Conservation (phyloP, 2,888 invertebrate species). For the Coecobrya sp. region DNA sequence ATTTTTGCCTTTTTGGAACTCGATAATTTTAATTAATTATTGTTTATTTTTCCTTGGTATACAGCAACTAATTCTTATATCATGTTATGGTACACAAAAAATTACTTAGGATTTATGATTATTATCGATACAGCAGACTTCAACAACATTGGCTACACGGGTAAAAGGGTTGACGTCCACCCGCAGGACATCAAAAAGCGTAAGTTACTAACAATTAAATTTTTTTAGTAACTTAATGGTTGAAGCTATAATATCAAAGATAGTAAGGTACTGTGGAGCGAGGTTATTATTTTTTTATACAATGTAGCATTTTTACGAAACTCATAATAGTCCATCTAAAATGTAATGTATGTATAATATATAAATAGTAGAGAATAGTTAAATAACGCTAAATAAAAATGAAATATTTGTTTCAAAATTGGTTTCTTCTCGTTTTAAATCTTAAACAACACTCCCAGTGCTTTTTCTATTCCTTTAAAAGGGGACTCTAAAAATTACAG, state of each 20-base stretch:
- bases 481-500: constrained; percentile 24
- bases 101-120: constrained; percentile 56
- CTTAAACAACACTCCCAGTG: not conserved
- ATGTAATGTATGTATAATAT: not conserved
- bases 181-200: constrained; percentile 79
- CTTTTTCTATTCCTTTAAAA: not conserved
- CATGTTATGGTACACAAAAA: constrained; percentile 52
- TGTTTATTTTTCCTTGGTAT: not conserved
- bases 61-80: constrained; percentile 16
- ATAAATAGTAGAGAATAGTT: not conserved
- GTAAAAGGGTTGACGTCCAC: constrained; percentile 77
- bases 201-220: constrained; percentile 68
- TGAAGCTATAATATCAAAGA: constrained; percentile 65
- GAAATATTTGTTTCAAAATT: constrained; percentile 25
- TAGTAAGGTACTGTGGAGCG: constrained; percentile 78
- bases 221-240: constrained; percentile 51
- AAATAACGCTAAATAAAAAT: constrained; percentile 1
- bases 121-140: constrained; percentile 83
- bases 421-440: not conserved
- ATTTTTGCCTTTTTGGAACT: not conserved
- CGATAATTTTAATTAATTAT: not conserved
- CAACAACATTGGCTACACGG: constrained; percentile 81
- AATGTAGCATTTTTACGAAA: constrained; percentile 48
- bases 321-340: not conserved
- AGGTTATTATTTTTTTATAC: constrained; percentile 55